Percentiles rank a stretch among this genome's conserved stretches.
Conservation (phyloP, 35 echinoderm and acorn worm genomes). For the Patiria miniata region DNA sequence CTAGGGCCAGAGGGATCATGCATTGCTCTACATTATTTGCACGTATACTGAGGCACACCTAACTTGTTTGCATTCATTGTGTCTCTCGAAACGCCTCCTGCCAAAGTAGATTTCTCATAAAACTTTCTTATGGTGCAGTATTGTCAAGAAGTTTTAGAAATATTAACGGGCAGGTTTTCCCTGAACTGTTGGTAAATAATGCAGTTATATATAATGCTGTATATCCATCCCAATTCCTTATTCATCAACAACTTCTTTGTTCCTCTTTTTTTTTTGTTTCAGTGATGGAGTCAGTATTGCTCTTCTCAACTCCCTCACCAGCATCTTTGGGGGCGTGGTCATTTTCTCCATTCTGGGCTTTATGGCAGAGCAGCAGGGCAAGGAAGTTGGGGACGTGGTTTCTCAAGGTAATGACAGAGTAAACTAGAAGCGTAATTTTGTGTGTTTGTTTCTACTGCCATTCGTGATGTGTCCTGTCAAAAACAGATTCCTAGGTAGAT, state of each 20-base stretch:
- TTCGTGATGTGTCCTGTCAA: neutral
- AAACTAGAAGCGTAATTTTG: neutral
- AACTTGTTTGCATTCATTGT: no score
- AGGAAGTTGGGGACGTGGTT: conserved; percentile 32
- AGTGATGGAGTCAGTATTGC: conserved; percentile 38
- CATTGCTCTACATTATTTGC: no score
- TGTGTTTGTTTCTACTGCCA: neutral
- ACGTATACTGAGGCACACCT: no score
- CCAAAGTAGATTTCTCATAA: no score
- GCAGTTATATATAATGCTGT: no score
- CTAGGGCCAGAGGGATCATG: no score
- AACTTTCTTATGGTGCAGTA: no score
- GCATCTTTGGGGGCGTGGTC: conserved; percentile 60
- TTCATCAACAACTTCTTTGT: neutral
- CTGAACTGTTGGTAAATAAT: no score
- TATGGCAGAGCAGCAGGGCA: conserved; percentile 46
- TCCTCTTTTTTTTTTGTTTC: conserved; percentile 22
- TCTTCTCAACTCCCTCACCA: conserved; percentile 48
- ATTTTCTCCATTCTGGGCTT: conserved; percentile 68
- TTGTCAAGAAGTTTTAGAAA: no score
- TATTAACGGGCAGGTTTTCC: no score
- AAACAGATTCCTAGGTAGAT: neutral
- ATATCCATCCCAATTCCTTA: neutral
- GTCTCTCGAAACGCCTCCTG: no score
- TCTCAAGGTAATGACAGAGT: conserved; percentile 18